Percentiles rank a stretch among this genome's conserved stretches.
These are phyloP conservation scores for Lophura swinhoii DNA, from an alignment of 2,797 vertebrate species.

Conservation along the genomic window DNA sequence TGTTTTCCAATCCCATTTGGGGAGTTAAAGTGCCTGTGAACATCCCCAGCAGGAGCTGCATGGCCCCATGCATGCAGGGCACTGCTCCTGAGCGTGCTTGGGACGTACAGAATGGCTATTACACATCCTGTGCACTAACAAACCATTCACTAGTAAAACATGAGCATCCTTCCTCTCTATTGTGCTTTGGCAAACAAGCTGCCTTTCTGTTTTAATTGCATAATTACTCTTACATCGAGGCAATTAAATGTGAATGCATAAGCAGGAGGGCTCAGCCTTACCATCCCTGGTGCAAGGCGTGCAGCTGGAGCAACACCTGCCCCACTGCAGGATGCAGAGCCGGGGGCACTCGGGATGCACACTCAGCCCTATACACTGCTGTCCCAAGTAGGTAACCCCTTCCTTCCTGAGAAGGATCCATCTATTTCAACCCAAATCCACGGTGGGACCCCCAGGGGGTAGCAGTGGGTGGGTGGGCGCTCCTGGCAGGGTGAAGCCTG, in stretches of 20 bases:
- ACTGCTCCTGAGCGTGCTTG: accelerated
- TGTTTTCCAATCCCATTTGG: neutral
- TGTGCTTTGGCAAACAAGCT: constrained; percentile 4
- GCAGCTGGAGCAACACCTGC: neutral
- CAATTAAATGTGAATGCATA: neutral
- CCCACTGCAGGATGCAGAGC: neutral
- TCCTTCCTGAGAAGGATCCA: neutral
- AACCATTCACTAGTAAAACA: neutral
- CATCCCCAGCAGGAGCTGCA: neutral
- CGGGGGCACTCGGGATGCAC: neutral
- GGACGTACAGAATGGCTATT: neutral
- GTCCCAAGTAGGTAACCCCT: accelerated
- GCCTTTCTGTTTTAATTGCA: neutral
- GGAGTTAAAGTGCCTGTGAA: neutral
- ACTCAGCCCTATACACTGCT: neutral
- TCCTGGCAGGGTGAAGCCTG: neutral
- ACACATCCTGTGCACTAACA: neutral
- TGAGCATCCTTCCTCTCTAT: neutral
- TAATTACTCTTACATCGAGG: constrained; percentile 34
- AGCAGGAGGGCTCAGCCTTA: neutral
- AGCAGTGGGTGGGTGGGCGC: accelerated
- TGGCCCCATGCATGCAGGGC: neutral
- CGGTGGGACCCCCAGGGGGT: neutral
- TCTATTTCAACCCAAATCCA: neutral
- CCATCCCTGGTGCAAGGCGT: accelerated